Conservation (phyloP, 2,888 invertebrate species). For the Poecilobothrus nobilitatus region DNA sequence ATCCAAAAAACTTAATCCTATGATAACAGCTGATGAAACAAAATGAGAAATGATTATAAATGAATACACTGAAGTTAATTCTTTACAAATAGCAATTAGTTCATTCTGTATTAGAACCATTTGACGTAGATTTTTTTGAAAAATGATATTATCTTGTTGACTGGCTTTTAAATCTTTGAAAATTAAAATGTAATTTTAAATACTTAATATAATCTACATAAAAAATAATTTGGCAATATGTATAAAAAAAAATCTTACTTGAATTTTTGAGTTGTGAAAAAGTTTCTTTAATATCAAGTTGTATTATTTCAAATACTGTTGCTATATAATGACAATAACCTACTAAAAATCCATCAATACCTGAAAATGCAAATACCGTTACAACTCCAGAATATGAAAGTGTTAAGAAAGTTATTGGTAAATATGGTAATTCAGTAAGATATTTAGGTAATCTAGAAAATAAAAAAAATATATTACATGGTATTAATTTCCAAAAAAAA, state of each 20-base stretch:
- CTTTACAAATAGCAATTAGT: constrained; percentile 38
- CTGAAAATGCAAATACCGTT: constrained; percentile 35
- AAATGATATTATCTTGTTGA: constrained; percentile 27
- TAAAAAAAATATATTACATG: too few relatives aligned
- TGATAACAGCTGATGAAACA: constrained; percentile 37
- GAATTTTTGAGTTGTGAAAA: constrained; percentile 22
- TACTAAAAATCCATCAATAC: constrained; percentile 37
- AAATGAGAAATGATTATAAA: constrained; percentile 40
- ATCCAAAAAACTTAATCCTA: constrained; percentile 39
- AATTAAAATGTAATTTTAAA: too few relatives aligned
- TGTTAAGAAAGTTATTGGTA: constrained; percentile 32
- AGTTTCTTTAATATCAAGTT: constrained; percentile 32
- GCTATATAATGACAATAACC: constrained; percentile 36
- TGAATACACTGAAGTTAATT: constrained; percentile 33
- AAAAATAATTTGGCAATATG: too few relatives aligned
- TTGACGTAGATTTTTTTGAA: constrained; percentile 26
- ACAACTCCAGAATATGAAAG: constrained; percentile 33
- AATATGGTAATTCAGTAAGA: constrained; percentile 27
- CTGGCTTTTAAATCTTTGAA: neutral
- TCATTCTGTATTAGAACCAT: constrained; percentile 36
- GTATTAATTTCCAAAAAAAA: too few relatives aligned
- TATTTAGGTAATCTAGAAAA: constrained; percentile 30
- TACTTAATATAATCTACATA: too few relatives aligned
- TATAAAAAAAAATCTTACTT: neutral
- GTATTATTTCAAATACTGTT: constrained; percentile 33